Conservation (phyloP, 2,113 vertebrate genomes). For the Mellivora capensis region DNA sequence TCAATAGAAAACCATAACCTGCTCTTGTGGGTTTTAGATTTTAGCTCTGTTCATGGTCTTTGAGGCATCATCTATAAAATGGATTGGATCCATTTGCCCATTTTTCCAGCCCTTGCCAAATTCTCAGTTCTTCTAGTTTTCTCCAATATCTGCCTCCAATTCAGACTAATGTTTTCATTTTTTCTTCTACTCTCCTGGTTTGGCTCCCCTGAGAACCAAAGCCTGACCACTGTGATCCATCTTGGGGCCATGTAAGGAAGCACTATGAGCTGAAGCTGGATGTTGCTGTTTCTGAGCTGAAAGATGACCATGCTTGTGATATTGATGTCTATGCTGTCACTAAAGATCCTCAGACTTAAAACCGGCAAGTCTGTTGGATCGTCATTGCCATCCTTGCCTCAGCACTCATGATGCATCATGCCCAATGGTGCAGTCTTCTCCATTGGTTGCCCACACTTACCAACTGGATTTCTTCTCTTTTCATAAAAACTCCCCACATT, state of each 20-base stretch:
- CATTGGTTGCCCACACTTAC: neutral
- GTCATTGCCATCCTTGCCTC: neutral
- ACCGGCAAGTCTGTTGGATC: neutral
- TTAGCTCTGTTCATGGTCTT: neutral
- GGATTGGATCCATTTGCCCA: neutral
- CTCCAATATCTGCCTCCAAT: neutral
- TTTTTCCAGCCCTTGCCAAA: neutral
- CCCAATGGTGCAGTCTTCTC: neutral
- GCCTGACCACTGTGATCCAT: neutral
- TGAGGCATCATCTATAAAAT: neutral
- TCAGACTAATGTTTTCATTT: neutral
- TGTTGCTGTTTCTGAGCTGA: neutral
- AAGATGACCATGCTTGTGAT: neutral
- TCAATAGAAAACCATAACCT: neutral
- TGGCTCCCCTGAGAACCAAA: neutral
- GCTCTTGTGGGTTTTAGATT: neutral
- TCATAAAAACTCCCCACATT: neutral
- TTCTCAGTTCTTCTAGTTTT: neutral
- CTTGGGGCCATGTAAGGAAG: neutral
- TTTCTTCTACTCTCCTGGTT: neutral
- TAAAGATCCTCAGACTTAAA: neutral
- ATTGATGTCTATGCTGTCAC: neutral
- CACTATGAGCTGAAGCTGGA: neutral
- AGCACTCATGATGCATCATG: no score
- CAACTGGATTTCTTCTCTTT: neutral